Conservation (phyloP, 2,113 vertebrate species). For the Zosterops japonicus region DNA sequence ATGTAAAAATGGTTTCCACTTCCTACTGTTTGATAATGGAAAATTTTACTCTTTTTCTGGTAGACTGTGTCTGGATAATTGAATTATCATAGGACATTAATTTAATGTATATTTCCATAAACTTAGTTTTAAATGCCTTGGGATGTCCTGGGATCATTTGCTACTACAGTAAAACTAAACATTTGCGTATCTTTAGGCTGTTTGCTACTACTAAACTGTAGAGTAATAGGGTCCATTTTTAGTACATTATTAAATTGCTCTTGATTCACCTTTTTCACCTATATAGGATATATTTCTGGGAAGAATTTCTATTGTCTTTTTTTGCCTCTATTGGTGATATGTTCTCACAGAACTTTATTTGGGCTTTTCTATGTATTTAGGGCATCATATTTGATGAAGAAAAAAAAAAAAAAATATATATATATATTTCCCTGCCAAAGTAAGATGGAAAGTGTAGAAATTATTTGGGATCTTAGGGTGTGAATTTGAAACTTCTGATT, state of each 20-base stretch:
- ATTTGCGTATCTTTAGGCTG: neutral
- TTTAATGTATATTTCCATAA: neutral
- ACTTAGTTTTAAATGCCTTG: neutral
- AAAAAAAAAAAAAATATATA: rapidly evolving
- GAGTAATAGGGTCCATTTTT: neutral
- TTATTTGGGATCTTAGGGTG: neutral
- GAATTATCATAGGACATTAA: neutral
- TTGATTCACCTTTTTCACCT: neutral
- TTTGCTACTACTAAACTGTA: neutral
- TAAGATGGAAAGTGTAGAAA: neutral
- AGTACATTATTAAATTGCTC: neutral
- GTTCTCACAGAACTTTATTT: neutral
- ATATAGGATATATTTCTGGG: neutral
- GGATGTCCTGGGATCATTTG: neutral
- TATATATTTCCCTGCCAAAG: neutral
- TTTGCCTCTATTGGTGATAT: rapidly evolving
- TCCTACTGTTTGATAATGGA: neutral
- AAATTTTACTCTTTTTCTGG: neutral
- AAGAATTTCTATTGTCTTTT: neutral
- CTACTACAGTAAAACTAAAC: neutral
- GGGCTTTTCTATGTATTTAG: neutral
- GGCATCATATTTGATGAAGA: rapidly evolving
- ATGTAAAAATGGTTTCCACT: neutral
- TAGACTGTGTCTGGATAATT: neutral
- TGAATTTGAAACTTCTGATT: neutral